Evolutionary conservation across 2,888 invertebrate species (phyloP).

Genomic region (Creontiades dilutus): DNA sequence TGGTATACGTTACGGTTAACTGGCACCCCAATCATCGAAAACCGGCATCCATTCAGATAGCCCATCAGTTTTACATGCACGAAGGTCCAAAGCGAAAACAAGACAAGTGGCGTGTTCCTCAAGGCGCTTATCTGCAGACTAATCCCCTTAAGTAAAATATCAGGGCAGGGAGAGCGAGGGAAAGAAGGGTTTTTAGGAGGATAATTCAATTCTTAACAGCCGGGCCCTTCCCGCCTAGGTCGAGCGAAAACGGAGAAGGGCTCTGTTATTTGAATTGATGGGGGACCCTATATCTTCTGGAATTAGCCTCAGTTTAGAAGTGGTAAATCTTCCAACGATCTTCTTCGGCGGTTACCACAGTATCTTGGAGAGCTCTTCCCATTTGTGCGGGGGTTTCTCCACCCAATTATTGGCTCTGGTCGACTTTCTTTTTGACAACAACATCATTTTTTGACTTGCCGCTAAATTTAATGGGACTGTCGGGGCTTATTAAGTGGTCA

Average conservation of each 20-base stretch:
- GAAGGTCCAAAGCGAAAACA: slow-evolving; percentile 2
- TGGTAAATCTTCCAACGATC: slow-evolving; percentile 51
- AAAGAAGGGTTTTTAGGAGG: background rate
- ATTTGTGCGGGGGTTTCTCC: background rate
- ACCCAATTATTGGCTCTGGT: background rate
- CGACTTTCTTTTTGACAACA: too few species aligned
- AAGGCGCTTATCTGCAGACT: slow-evolving; percentile 16
- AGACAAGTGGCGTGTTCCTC: slow-evolving; percentile 16
- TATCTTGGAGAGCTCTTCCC: background rate
- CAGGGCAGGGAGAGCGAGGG: background rate
- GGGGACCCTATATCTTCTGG: slow-evolving; percentile 28
- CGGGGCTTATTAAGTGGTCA: too few species aligned
- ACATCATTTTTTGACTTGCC: too few species aligned
- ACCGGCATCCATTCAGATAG: background rate
- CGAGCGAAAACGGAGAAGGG: slow-evolving; percentile 44
- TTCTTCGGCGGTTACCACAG: background rate
- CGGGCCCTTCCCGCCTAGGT: background rate
- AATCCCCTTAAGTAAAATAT: slow-evolving; percentile 41
- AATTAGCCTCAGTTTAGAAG: slow-evolving; percentile 54
- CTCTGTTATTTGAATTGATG: slow-evolving; percentile 48
- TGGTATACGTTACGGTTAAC: too few species aligned
- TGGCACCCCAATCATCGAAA: too few species aligned
- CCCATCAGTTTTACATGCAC: background rate
- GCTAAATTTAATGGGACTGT: too few species aligned
- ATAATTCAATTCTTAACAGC: slow-evolving; percentile 48